These are phyloP conservation scores for Caenorhabditis remanei DNA, from an alignment of 1,140 invertebrate genomes.

Conservation along the genomic window DNA sequence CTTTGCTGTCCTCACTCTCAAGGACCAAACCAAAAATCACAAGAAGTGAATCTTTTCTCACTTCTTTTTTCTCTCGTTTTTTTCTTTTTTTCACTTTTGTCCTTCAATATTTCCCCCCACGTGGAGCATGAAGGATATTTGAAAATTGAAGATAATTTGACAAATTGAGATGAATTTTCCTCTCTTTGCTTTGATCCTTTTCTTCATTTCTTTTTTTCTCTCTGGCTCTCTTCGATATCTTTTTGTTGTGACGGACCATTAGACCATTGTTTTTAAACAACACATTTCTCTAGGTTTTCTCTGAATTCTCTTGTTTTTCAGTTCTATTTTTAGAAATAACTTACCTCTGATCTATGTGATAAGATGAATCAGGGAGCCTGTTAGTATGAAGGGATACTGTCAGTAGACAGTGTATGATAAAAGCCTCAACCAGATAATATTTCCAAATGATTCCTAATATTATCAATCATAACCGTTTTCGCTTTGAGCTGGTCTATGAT, in stretches of 20 bases:
- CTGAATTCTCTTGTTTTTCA: background rate
- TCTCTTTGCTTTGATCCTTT: background rate
- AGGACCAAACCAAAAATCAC: conserved; percentile 38
- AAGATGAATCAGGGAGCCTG: no score
- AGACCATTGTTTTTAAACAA: conserved; percentile 25
- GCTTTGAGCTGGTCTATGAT: no score
- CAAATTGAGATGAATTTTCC: conserved; percentile 41
- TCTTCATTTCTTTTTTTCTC: background rate
- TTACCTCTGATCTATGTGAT: no score
- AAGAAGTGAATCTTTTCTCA: background rate
- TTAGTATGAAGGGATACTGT: no score
- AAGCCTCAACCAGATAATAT: no score
- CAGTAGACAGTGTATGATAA: no score
- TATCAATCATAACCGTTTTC: no score
- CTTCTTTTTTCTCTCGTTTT: background rate
- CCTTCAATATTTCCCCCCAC: background rate
- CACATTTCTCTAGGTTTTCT: conserved; percentile 7
- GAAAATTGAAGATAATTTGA: conserved; percentile 47
- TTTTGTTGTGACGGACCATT: background rate
- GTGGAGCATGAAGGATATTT: background rate
- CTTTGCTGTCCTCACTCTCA: conserved; percentile 44
- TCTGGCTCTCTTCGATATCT: background rate
- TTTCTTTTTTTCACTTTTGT: conserved; percentile 24
- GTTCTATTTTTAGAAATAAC: background rate
- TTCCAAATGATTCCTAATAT: no score